Evolutionary conservation across 2,888 invertebrate genomes (phyloP).

Genomic region (Brenthis daphne): DNA sequence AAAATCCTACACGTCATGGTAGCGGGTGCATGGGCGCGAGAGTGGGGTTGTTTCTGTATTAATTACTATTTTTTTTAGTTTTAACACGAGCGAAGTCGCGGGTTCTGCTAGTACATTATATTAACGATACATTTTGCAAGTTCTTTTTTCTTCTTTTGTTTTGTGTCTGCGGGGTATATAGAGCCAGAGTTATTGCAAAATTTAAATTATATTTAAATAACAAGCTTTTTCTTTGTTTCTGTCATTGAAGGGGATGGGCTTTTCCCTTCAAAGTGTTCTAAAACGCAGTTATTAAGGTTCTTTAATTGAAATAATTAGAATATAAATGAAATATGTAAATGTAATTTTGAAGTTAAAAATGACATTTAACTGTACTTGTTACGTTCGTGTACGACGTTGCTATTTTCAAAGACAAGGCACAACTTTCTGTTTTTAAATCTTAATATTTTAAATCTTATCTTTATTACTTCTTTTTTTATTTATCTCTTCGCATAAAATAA

Average conservation of each 20-base stretch:
- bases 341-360: background rate
- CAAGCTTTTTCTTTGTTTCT: conserved; percentile 11
- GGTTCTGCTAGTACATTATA: too few species aligned
- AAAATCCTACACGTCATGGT: too few species aligned
- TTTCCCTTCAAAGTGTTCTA: conserved; percentile 1
- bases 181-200: conserved; percentile 1
- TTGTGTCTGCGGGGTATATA: background rate
- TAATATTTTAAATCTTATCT: too few species aligned
- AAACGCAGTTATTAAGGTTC: conserved; percentile 6
- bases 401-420: conserved; percentile 1
- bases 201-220: conserved; percentile 19
- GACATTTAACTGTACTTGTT: background rate
- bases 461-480: too few species aligned
- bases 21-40: too few species aligned
- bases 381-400: background rate
- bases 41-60: too few species aligned
- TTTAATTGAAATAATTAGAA: background rate
- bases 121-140: conserved; percentile 3
- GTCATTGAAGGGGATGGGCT: conserved; percentile 4
- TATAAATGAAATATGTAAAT: background rate
- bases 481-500: too few species aligned
- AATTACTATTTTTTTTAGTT: too few species aligned
- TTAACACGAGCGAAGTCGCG: too few species aligned
- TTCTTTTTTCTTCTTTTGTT: conserved; percentile 1
- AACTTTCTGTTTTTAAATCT: background rate